phyloP scores from a whole-genome alignment of 2,888 invertebrate genomes.

The Liopterus haemorrhoidalis region DNA sequence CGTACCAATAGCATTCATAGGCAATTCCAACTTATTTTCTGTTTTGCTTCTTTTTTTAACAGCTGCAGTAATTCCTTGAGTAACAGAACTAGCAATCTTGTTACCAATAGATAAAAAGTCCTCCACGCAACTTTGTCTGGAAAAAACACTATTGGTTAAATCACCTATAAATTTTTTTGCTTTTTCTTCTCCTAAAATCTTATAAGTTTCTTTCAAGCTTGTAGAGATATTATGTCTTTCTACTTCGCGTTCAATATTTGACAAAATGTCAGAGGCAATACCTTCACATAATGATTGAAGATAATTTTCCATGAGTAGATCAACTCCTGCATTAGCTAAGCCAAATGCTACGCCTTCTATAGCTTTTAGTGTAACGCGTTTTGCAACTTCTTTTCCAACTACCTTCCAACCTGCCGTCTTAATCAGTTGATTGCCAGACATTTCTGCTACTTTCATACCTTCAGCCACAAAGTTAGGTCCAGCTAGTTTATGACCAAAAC shows the following conservation, averaged over 20 bases:
- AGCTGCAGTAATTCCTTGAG: neutral
- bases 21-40: no score
- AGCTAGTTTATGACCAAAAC: constrained; percentile 23
- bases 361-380: constrained; percentile 18
- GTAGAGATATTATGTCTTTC: constrained; percentile 3
- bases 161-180: constrained; percentile 11
- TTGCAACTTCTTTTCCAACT: constrained; percentile 18
- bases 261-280: constrained; percentile 13
- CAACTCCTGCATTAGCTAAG: constrained; percentile 16
- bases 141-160: constrained; percentile 19
- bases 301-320: constrained; percentile 19
- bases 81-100: neutral
- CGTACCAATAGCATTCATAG: no score
- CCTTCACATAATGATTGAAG: constrained; percentile 20
- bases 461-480: constrained; percentile 4
- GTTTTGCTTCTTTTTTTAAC: no score
- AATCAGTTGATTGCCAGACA: constrained; percentile 17
- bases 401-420: constrained; percentile 4
- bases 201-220: constrained; percentile 10
- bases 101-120: neutral
- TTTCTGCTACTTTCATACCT: constrained; percentile 15
- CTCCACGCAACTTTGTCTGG: no score
- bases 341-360: constrained; percentile 19
- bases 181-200: constrained; percentile 10
- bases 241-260: constrained; percentile 9